Evolutionary conservation across 1,140 invertebrate genomes (phyloP).

Genomic region (Zelostemma sp.): DNA sequence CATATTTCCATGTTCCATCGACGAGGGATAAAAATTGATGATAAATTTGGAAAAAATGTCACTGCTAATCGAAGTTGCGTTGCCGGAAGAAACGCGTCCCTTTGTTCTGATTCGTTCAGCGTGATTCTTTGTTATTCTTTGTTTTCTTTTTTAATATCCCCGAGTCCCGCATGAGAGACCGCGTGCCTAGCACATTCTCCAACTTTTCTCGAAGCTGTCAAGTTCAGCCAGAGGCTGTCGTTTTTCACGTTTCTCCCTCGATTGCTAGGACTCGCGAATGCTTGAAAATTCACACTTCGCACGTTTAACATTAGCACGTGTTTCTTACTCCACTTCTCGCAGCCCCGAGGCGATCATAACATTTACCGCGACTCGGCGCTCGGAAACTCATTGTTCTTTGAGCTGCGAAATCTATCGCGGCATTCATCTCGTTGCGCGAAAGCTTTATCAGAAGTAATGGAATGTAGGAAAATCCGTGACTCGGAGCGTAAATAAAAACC

Average conservation of each 20-base stretch:
- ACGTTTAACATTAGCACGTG: constrained; percentile 43
- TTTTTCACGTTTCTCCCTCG: constrained; percentile 49
- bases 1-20: no score
- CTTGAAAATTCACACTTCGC: constrained; percentile 46
- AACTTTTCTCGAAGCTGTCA: constrained; percentile 63
- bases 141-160: constrained; percentile 49
- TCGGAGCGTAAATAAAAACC: neutral
- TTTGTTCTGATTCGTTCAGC: constrained; percentile 41
- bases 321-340: constrained; percentile 37
- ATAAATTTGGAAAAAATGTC: no score
- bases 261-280: constrained; percentile 34
- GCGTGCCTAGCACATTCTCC: constrained; percentile 56
- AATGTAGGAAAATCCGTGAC: neutral
- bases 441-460: neutral
- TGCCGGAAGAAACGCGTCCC: constrained; percentile 14
- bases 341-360: constrained; percentile 28
- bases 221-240: constrained; percentile 58
- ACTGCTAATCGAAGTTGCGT: neutral
- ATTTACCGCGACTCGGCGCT: constrained; percentile 29
- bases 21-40: no score
- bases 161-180: constrained; percentile 35
- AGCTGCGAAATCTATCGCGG: neutral
- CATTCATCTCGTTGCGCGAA: neutral
- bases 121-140: constrained; percentile 36
- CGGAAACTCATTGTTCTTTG: constrained; percentile 13